Evolutionary conservation across 2,888 invertebrate genomes (phyloP), one percentile per base, ranked within the genome.

Genomic region (Tanypteryx hageni): DNA sequence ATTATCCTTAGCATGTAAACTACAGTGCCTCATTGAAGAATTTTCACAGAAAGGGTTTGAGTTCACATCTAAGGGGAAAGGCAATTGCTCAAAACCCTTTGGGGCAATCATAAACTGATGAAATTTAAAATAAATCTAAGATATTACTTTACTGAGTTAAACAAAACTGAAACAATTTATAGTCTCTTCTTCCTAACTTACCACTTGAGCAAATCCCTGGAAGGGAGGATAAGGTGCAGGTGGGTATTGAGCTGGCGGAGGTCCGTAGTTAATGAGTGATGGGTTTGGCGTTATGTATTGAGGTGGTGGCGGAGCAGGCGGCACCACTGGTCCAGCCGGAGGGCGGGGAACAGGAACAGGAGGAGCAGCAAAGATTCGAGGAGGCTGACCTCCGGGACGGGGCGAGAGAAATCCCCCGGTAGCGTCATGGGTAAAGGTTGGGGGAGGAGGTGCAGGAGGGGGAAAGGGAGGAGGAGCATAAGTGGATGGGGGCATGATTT

Each of bases 151-250:
- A 44, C 1, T 44, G 44, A 44, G 44, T 44, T 44, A 44, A 44
- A 44, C 3, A 44, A 44, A 44, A 44, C 44, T 44, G 44, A 44
- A 44, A 44, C 44, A 44, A 44, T 44, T 44, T 44, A 44, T 5
- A 44, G 44, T 44, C 1, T 44, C 44, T 44, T 44, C 44, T 44
- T 44, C 44, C 44, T 44, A 44, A 44, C 44, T 93, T 93, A 94
- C 94, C 93, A 94, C 94, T 93, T 93, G 93, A 93, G 94, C 93
- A 92, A 93, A 94, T 76, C 93, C 93, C 92, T 93, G 94, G 93
- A 93, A 93, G 92, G 94, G 93, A 59, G 94, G 93, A 92, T 94
- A 94, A 82, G 94, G 94, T 2, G 94, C 93, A 14, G 94, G 93
- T 22, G 93, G 93, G 93, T 93, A 94, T 22, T 93, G 94, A 18